Base-by-base conservation (phyloP, 2,797 vertebrate genomes). In the Poeciliopsis paucimaculata region DNA sequence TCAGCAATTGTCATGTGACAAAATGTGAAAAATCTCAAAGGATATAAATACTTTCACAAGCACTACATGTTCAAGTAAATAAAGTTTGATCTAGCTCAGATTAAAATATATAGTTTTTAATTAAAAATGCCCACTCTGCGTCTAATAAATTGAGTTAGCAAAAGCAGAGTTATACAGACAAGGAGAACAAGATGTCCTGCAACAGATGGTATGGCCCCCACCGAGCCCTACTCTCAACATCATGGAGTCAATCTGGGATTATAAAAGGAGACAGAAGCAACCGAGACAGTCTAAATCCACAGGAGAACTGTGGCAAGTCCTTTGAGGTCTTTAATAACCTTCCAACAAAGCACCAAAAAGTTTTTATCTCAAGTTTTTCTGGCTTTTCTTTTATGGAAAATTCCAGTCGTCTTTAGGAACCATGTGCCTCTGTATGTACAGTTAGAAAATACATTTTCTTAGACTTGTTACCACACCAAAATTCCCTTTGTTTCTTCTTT, bases 161-260 rank as follows among this genome's bases (percentile, higher is more conserved):
- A 66, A 53, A 26, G 45, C 36, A 49, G 39, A 62, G 76, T 78
- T 47, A 62, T 36, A 53, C 6, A 77, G 41, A 51, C 62, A 36
- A 83, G 71, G 77, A 84, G 75, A 45, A 73, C 70, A 77, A 9
- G 62, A 77, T 72, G 71, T 75, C 72, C 62, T 72, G 82, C 75
- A 77, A 66, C 82, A 84, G 78, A 77, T 74, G 70, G 77, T 16
- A 28, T 34, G 60, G 73, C 45, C 46, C 72, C 53, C 64, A 64
- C 78, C 23, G 31, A 53, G 51, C 46, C 74, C 66, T 79, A 53
- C 68, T 68, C 73, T 84, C 73, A 84, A 78, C 76, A 78, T 84
- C 83, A 84, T 34, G 46, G 73, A 84, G 83, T 81, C 79, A 84
- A 73, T 84, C n/a, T 84, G 76, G 68, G 76, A 78, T 76, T 81